These are phyloP conservation scores for Ecdyonurus torrentis DNA, from an alignment of 2,888 invertebrate species.

Conservation along the genomic window DNA sequence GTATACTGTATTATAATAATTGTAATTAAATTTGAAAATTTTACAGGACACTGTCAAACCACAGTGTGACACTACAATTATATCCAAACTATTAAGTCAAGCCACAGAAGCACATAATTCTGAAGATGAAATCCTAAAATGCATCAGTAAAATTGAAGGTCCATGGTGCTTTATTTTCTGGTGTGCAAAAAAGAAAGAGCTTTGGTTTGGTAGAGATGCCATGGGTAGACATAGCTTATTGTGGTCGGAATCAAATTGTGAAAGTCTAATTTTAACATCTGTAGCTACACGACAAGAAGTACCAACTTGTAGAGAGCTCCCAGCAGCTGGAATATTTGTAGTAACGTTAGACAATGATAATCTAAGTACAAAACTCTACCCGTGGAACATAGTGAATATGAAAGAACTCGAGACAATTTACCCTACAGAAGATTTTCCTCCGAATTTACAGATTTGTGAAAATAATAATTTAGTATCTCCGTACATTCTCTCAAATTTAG, in stretches of 20 bases:
- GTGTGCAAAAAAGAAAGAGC: conserved; percentile 32
- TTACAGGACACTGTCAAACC: too few relatives aligned
- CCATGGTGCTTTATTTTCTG: conserved; percentile 74
- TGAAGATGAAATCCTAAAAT: conserved; percentile 21
- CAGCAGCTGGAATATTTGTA: conserved; percentile 18
- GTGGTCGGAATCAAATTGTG: conserved; percentile 19
- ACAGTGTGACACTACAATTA: conserved; percentile 11
- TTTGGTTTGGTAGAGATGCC: conserved; percentile 74
- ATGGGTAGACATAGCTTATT: conserved; percentile 76
- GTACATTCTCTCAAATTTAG: not conserved
- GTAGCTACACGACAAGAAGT: conserved; percentile 15
- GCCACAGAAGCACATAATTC: conserved; percentile 6
- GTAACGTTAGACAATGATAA: conserved; percentile 15
- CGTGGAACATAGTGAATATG: conserved; percentile 25
- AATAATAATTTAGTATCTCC: not conserved
- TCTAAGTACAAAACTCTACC: conserved; percentile 27
- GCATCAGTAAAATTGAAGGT: conserved; percentile 47
- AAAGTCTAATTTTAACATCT: conserved; percentile 18
- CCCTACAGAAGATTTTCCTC: not conserved
- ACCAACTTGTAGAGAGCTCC: conserved; percentile 17
- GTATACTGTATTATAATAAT: not conserved
- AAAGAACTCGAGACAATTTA: conserved; percentile 20
- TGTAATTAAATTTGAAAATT: conserved; percentile 14
- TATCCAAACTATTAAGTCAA: conserved; percentile 6
- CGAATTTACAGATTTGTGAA: not conserved